phyloP scores from a whole-genome alignment of 2,888 invertebrate genomes.

The Rotaria magnacalcarata region DNA sequence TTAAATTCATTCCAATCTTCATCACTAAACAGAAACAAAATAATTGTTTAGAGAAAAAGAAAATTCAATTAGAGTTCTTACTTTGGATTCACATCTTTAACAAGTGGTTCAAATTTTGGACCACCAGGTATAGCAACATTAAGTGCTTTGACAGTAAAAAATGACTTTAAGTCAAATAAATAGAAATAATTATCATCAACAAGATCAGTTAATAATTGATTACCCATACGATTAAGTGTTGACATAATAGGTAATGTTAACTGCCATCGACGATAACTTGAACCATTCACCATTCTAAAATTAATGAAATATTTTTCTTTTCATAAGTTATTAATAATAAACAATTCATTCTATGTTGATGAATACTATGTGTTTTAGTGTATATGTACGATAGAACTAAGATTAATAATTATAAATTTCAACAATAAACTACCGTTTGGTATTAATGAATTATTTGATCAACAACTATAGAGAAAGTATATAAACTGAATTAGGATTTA shows the following conservation, averaged over 20 bases:
- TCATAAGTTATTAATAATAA: no score
- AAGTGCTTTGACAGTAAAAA: conserved; percentile 97
- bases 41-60: no score
- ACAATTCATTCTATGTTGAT: no score
- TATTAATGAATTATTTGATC: no score
- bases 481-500: no score
- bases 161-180: conserved; percentile 95
- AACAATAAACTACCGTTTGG: no score
- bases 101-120: conserved; percentile 96
- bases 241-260: conserved; percentile 93
- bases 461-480: no score
- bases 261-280: conserved; percentile 93
- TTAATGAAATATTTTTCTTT: conserved; percentile 46
- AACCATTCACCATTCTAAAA: conserved; percentile 76
- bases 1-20: conserved; percentile 64
- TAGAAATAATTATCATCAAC: conserved; percentile 98
- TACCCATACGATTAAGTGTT: conserved; percentile 89
- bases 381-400: no score
- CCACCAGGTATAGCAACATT: conserved; percentile 99
- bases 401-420: no score
- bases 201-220: conserved; percentile 91
- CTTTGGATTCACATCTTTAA: conserved; percentile 92
- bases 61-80: conserved; percentile 67
- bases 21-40: neutral
- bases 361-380: no score